Percentiles rank a stretch among this genome's conserved stretches.
phyloP scores from a whole-genome alignment of 37 sponge, comb jelly and placozoan species.

The Aphrocallistes beatrix region DNA sequence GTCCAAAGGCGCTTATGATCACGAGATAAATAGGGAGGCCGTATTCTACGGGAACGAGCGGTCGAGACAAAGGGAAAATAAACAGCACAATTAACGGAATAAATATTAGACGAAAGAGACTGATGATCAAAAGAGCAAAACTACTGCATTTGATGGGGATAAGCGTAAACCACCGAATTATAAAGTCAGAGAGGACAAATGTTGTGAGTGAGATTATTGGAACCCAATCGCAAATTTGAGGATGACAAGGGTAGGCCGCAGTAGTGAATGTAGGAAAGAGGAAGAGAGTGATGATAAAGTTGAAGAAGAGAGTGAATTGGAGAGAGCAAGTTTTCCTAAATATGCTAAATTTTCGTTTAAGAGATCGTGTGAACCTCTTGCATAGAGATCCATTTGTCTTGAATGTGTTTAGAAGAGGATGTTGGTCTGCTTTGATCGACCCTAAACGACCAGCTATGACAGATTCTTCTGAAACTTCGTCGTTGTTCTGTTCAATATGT shows the following conservation, averaged over 20 bases:
- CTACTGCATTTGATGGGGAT: neutral
- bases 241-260: neutral
- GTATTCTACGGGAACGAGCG: neutral
- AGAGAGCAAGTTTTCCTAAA: neutral
- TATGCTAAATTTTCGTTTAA: neutral
- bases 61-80: neutral
- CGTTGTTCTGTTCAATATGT: neutral
- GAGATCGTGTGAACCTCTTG: neutral
- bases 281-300: neutral
- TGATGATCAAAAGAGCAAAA: neutral
- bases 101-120: neutral
- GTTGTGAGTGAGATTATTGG: slow-evolving; percentile 7
- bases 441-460: neutral
- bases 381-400: neutral
- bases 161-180: neutral
- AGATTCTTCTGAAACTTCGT: neutral
- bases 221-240: neutral
- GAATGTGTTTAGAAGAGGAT: neutral
- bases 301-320: neutral
- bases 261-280: neutral
- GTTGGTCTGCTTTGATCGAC: neutral
- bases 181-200: neutral
- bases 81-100: neutral
- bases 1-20: neutral
- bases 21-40: neutral